A percentile compares a stretch with the other conserved stretches of the same genome.
Evolutionary conservation across 1,140 invertebrate species (phyloP).

Genomic region (Colletes gigas): DNA sequence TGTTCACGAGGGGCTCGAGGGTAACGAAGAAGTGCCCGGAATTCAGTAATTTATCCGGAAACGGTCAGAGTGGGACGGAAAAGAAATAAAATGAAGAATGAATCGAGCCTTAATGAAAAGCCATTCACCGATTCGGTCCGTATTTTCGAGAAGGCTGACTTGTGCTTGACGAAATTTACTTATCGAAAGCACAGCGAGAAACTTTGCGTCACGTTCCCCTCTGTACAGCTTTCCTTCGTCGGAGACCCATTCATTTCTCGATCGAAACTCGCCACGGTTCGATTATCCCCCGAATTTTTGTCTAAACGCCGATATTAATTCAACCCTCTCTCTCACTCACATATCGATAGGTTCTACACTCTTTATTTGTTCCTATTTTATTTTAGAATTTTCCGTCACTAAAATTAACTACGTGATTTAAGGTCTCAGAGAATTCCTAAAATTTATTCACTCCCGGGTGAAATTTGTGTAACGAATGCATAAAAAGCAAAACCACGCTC

Average conservation of each 20-base stretch:
- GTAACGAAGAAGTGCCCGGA: conserved; percentile 62
- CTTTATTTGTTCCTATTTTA: no score
- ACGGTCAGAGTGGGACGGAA: conserved; percentile 46
- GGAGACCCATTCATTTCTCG: background rate
- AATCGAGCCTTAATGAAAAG: conserved; percentile 71
- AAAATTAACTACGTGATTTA: no score
- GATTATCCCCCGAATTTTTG: background rate
- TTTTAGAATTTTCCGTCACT: no score
- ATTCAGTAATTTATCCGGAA: conserved; percentile 75
- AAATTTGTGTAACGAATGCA: conserved; percentile 55
- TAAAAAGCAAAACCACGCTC: conserved; percentile 8
- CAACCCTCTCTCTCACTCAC: no score
- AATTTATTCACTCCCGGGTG: conserved; percentile 55
- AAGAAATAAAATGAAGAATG: conserved; percentile 66
- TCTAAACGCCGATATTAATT: no score
- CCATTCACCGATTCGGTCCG: conserved; percentile 57
- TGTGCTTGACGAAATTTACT: conserved; percentile 54
- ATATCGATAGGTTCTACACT: no score
- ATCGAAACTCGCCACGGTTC: background rate
- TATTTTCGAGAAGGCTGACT: conserved; percentile 37
- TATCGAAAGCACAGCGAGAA: conserved; percentile 25
- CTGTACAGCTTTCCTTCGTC: background rate
- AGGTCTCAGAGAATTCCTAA: no score
- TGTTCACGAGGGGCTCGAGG: conserved; percentile 70
- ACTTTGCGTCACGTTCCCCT: background rate